A percentile compares a stretch with the other conserved stretches of the same genome.
Conservation (phyloP, 2,888 invertebrate genomes). For the Xiphydria camelus region DNA sequence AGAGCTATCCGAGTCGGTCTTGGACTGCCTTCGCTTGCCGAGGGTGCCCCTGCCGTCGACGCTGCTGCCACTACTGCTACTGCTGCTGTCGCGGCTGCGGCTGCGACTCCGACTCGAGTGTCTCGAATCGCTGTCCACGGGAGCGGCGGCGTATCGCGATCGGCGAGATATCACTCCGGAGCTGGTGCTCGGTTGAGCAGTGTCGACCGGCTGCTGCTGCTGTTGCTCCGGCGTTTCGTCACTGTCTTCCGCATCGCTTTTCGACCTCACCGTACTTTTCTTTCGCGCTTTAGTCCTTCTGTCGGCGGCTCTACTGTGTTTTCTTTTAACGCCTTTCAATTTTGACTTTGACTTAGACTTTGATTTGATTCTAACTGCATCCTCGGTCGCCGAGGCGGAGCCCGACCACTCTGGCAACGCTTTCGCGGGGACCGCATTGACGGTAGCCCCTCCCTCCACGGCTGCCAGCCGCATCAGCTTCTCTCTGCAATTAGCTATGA, state of each 20-base stretch:
- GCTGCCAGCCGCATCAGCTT: slow-evolving; percentile 67
- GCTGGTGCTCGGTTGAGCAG: slow-evolving; percentile 52
- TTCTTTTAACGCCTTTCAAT: slow-evolving; percentile 41
- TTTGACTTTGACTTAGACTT: slow-evolving; percentile 42
- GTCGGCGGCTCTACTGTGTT: slow-evolving; percentile 30
- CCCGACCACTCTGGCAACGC: slow-evolving; percentile 17
- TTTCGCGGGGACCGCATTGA: slow-evolving; percentile 19
- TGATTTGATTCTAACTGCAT: slow-evolving; percentile 20
- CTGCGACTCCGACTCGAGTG: slow-evolving; percentile 33
- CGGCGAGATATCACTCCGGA: slow-evolving; percentile 46
- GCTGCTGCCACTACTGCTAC: slow-evolving; percentile 11
- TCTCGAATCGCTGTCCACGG: slow-evolving; percentile 28
- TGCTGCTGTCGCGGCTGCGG: slow-evolving; percentile 18
- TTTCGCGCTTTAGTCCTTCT: slow-evolving; percentile 33
- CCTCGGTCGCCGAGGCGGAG: slow-evolving; percentile 17
- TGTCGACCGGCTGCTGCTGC: slow-evolving; percentile 37
- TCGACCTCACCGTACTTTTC: slow-evolving; percentile 31
- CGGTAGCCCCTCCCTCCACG: slow-evolving; percentile 33
- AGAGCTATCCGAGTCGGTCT: slow-evolving; percentile 35
- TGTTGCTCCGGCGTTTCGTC: no score
- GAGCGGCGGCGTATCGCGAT: slow-evolving; percentile 30
- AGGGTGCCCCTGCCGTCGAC: slow-evolving; percentile 16
- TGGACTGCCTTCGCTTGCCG: slow-evolving; percentile 31
- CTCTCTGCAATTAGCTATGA: slow-evolving; percentile 73
- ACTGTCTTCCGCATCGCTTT: slow-evolving; percentile 31